Evolutionary conservation across 2,888 invertebrate species (phyloP).

Genomic region (Polyommatus icarus): DNA sequence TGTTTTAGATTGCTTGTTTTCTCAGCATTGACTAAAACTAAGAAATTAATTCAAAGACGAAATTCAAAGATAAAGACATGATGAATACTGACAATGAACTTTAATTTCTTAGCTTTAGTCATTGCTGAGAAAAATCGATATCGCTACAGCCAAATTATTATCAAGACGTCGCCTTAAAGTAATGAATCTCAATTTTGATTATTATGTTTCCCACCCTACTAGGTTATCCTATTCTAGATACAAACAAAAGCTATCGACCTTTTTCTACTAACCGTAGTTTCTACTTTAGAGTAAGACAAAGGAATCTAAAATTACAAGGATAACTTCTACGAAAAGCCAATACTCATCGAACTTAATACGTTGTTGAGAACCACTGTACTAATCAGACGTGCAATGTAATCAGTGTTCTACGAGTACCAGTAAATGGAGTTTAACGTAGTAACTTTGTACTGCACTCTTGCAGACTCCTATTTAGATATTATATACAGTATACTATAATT

Average conservation of each 20-base stretch:
- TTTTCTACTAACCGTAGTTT: neutral
- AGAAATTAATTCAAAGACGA: too few relatives aligned
- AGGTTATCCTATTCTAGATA: neutral
- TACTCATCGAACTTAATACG: neutral
- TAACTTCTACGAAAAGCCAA: neutral
- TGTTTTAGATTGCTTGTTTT: too few relatives aligned
- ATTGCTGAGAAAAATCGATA: too few relatives aligned
- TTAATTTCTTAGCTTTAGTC: too few relatives aligned
- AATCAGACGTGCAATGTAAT: conserved; percentile 24
- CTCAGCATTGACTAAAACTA: too few relatives aligned
- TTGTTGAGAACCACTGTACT: conserved; percentile 11
- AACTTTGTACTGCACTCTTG: neutral
- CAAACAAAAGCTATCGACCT: neutral
- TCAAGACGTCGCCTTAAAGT: too few relatives aligned
- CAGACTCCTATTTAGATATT: neutral
- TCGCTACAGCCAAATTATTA: too few relatives aligned
- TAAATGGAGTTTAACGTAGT: neutral
- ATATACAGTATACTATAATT: too few relatives aligned
- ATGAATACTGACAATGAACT: too few relatives aligned
- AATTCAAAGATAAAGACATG: too few relatives aligned
- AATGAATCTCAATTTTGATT: too few relatives aligned
- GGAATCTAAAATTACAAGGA: neutral
- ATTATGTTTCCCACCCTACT: too few relatives aligned
- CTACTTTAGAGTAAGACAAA: neutral
- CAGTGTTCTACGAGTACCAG: neutral